Conservation (phyloP, 2,113 vertebrate species). For the Chionodraco myersi region DNA sequence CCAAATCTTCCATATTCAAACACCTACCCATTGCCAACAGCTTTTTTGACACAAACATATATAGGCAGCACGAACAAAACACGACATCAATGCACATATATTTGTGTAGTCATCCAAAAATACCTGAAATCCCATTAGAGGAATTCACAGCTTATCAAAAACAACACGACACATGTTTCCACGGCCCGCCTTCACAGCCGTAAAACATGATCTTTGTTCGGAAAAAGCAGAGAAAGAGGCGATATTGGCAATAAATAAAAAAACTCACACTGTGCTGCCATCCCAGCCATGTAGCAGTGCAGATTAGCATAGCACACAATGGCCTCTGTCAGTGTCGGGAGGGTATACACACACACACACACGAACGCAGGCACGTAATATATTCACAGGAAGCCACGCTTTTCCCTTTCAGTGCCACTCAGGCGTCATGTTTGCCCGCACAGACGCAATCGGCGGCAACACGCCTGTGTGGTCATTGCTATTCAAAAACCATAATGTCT, state of each 20-base stretch:
- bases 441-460: slow-evolving; percentile 65
- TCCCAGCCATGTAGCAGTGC: neutral
- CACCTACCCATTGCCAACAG: neutral
- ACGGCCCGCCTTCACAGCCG: neutral
- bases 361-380: slow-evolving; percentile 4
- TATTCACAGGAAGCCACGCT: slow-evolving; percentile 42
- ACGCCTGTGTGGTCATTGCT: slow-evolving; percentile 48
- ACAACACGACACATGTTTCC: neutral
- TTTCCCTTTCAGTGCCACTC: slow-evolving; percentile 59
- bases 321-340: slow-evolving; percentile 30
- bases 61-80: neutral
- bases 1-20: no score
- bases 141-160: neutral
- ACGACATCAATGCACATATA: neutral
- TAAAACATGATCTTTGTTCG: slow-evolving; percentile 2
- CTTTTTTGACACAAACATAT: neutral
- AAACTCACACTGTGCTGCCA: slow-evolving; percentile 2
- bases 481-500: slow-evolving; percentile 57
- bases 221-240: neutral
- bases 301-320: slow-evolving; percentile 60
- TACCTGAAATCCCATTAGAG: neutral
- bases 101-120: neutral
- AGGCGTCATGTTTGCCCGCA: slow-evolving; percentile 51
- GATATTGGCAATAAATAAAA: neutral
- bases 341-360: neutral